phyloP scores from a whole-genome alignment of 2,888 invertebrate genomes.

The Rhamnusium bicolor region DNA sequence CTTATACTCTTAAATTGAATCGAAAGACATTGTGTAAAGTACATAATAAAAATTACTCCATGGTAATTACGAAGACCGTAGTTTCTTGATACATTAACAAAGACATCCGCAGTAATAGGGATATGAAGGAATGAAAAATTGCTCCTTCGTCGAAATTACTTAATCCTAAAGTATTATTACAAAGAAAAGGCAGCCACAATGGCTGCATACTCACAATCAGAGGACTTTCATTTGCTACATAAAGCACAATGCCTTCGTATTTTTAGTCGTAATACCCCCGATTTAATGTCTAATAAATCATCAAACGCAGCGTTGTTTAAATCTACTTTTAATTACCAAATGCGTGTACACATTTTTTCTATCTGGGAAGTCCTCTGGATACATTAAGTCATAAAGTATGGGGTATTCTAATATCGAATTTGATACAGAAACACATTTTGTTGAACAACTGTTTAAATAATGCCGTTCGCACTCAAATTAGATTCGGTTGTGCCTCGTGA shows the following conservation, averaged over 20 bases:
- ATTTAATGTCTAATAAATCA: slow-evolving; percentile 16
- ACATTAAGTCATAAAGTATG: neutral
- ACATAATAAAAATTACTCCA: slow-evolving; percentile 40
- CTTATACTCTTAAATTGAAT: slow-evolving; percentile 32
- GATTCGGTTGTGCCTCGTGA: neutral
- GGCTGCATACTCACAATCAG: slow-evolving; percentile 31
- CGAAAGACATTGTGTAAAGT: slow-evolving; percentile 24
- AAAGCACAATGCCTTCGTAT: slow-evolving; percentile 20
- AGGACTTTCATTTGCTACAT: slow-evolving; percentile 39
- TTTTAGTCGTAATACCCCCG: slow-evolving; percentile 10
- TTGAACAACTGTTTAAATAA: neutral
- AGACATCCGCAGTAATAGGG: slow-evolving; percentile 35
- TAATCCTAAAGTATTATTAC: slow-evolving; percentile 43
- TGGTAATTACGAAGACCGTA: slow-evolving; percentile 35
- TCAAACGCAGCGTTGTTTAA: neutral
- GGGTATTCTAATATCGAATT: neutral
- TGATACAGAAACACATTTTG: neutral
- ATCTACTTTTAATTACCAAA: neutral
- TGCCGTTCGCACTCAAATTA: neutral
- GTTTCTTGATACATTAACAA: slow-evolving; percentile 30
- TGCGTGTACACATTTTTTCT: neutral
- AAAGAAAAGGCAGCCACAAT: slow-evolving; percentile 27
- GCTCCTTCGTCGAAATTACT: slow-evolving; percentile 33
- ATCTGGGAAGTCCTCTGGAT: neutral
- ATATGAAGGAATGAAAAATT: slow-evolving; percentile 46